Percentiles rank a stretch among this genome's conserved stretches.
These are phyloP conservation scores for Lepisosteus oculatus DNA, from an alignment of 2,113 vertebrate genomes.

Conservation along the genomic window DNA sequence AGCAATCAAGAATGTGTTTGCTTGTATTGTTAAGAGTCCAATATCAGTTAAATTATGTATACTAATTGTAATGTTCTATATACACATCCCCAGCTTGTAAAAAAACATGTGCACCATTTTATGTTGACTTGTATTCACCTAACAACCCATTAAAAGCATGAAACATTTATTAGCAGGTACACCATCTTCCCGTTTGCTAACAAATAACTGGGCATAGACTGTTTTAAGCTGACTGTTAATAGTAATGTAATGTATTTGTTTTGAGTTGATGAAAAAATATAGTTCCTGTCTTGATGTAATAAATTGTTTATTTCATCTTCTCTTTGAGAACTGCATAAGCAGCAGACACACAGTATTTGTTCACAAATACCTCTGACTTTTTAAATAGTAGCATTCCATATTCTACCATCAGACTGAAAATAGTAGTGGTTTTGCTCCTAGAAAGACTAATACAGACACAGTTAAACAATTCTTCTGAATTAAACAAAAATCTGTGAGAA, in stretches of 20 bases:
- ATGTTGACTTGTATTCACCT: background rate
- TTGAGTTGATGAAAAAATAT: background rate
- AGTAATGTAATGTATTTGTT: background rate
- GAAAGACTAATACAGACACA: too few species aligned
- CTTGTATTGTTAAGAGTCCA: background rate
- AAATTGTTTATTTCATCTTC: background rate
- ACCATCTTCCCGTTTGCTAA: background rate
- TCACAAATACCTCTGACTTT: too few species aligned
- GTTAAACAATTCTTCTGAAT: too few species aligned
- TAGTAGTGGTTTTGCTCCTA: too few species aligned
- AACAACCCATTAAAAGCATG: slow-evolving; percentile 2
- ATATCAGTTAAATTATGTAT: background rate
- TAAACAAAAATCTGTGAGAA: too few species aligned
- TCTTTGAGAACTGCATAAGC: background rate
- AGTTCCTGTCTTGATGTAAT: background rate
- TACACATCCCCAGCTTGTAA: background rate
- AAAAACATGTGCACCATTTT: background rate
- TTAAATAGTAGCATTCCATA: too few species aligned
- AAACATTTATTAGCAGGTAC: background rate
- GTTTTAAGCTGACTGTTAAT: background rate
- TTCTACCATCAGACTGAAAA: too few species aligned
- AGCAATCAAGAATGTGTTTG: background rate
- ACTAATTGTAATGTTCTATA: background rate
- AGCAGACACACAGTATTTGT: background rate
- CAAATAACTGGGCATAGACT: background rate